Evolutionary conservation across 2,888 invertebrate species (phyloP), one percentile per base, ranked within the genome.

Genomic region (Drosophila sordidapex): DNA sequence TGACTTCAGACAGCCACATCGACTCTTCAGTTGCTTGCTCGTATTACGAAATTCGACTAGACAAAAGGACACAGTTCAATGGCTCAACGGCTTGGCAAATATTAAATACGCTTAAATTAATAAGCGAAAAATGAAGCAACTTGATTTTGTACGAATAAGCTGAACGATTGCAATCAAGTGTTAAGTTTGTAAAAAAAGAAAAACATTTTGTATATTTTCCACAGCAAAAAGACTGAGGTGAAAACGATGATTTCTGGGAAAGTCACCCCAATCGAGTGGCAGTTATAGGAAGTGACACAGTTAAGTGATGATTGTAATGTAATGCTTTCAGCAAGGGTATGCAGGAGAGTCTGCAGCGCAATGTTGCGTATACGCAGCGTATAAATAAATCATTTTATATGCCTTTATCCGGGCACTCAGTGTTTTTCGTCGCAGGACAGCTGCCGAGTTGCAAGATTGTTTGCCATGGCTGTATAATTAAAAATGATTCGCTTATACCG

Each of bases 301-400:
- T 54, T 57, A 18, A 48, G n/a, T 21, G 69, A 27, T 48, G 36
- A n/a, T 53, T 53, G 38, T 54, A 54, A 48, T 56, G 29, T 33
- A 61, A 68, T 38, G 13, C 13, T n/a, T 18, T 13, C 29, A 6
- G 29, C 46, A 25, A 11, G 46, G 31, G 36, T 54, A 27, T 36
- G 15, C 15, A 2, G 27, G 27, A 7, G 7, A 15, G 31, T n/a
- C 25, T 7, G 46, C 36, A 35, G 8, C 21, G 15, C 59, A 29
- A 31, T 52, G 63, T 59, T 69, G 64, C 64, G 76, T 76, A 81
- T 77, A 70, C 70, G 76, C 80, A 69, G 64, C 49, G 43, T 64
- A 48, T 79, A 59, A 80, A 76, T 80, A 80, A 75, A 76, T 80
- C 63, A 80, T 69, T 61, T 76, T 64, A 54, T 60, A 63, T 68